phyloP scores from a whole-genome alignment of 1,140 invertebrate species.

The Drosophila mauritiana region DNA sequence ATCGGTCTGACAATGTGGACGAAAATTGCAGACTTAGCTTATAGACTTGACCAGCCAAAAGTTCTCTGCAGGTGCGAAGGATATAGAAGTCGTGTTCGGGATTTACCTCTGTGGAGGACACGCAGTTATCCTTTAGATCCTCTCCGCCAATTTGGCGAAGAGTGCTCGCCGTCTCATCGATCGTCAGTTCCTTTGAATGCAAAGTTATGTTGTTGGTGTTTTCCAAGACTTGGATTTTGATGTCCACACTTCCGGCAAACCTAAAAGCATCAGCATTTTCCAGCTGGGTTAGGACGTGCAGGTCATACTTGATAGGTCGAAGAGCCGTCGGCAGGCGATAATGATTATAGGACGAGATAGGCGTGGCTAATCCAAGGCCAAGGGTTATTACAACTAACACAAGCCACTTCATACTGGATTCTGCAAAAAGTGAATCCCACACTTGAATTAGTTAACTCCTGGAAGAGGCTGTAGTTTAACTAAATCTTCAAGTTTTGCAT shows the following conservation, averaged over 20 bases:
- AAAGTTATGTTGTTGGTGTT: slow-evolving; percentile 88
- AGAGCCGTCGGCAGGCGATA: slow-evolving; percentile 88
- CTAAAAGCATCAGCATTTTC: slow-evolving; percentile 86
- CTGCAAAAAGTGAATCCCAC: slow-evolving; percentile 20
- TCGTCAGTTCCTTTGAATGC: slow-evolving; percentile 87
- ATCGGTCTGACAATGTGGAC: slow-evolving; percentile 86
- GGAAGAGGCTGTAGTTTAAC: too few relatives aligned
- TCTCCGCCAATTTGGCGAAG: slow-evolving; percentile 66
- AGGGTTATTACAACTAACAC: slow-evolving; percentile 59
- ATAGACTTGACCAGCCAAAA: slow-evolving; percentile 86
- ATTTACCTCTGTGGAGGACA: slow-evolving; percentile 84
- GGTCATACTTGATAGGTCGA: slow-evolving; percentile 85
- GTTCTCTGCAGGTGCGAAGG: slow-evolving; percentile 85
- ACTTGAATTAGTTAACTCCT: too few relatives aligned
- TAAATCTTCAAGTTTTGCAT: too few relatives aligned
- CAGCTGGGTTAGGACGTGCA: background rate
- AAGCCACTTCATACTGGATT: slow-evolving; percentile 85
- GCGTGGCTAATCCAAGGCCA: slow-evolving; percentile 20
- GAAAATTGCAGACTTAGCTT: slow-evolving; percentile 88
- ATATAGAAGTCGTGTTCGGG: slow-evolving; percentile 88
- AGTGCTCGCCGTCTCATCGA: slow-evolving; percentile 85
- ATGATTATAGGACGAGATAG: slow-evolving; percentile 41
- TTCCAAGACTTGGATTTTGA: slow-evolving; percentile 85
- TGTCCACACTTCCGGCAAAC: slow-evolving; percentile 87
- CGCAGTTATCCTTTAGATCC: slow-evolving; percentile 19